phyloP scores from a whole-genome alignment of 2,113 vertebrate genomes.

The Tragelaphus strepsiceros region DNA sequence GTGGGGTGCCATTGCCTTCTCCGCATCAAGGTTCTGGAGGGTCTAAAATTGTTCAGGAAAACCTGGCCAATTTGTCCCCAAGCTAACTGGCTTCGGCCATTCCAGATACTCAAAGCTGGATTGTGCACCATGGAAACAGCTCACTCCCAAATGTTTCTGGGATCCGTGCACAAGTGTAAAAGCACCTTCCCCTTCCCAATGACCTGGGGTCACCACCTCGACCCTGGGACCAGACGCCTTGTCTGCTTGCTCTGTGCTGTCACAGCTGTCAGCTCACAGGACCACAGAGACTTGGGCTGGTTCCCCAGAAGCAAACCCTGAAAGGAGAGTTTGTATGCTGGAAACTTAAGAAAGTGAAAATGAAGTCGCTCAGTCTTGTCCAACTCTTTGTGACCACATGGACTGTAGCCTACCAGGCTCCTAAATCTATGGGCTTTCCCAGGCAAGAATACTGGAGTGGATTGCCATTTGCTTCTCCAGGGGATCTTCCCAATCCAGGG shows the following conservation, averaged over 20 bases:
- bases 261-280: not conserved
- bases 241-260: not conserved
- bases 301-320: not conserved
- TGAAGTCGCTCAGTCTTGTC: too few species aligned
- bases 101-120: not conserved
- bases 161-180: rapidly evolving
- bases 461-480: too few species aligned
- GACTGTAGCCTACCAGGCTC: too few species aligned
- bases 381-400: too few species aligned
- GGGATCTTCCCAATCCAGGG: too few species aligned
- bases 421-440: too few species aligned
- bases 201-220: not conserved
- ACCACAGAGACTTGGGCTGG: not conserved
- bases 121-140: not conserved
- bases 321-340: not conserved
- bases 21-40: not conserved
- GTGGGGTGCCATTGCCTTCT: too few species aligned
- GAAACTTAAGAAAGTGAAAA: not conserved
- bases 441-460: too few species aligned
- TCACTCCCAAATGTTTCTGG: not conserved
- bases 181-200: rapidly evolving
- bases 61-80: not conserved
- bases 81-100: not conserved
- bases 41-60: not conserved
- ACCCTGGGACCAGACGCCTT: rapidly evolving